Percentiles rank a stretch among this genome's conserved stretches.
Conservation (phyloP, 2,113 vertebrate species). For the Alouatta palliata region DNA sequence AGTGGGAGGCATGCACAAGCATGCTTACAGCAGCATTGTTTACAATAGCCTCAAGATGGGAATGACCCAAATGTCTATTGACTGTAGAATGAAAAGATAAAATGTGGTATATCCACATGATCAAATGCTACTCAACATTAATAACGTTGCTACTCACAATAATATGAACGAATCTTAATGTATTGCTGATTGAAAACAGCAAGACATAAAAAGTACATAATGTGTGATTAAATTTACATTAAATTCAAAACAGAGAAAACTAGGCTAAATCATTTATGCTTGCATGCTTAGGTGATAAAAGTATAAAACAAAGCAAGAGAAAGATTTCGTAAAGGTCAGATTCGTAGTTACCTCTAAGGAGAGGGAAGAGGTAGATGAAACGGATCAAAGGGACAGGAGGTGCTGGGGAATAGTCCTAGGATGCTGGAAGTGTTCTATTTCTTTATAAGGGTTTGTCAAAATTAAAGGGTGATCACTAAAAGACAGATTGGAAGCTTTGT, state of each 20-base stretch:
- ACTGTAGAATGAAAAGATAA: neutral
- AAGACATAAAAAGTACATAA: neutral
- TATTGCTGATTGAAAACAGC: neutral
- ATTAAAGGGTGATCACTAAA: neutral
- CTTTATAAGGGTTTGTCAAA: neutral
- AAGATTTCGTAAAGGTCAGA: neutral
- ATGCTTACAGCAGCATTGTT: neutral
- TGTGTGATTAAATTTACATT: neutral
- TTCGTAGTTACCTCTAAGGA: neutral
- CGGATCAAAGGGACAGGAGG: neutral
- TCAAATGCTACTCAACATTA: neutral
- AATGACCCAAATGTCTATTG: neutral
- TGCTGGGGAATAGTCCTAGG: neutral
- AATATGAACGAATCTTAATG: neutral
- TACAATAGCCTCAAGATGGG: neutral
- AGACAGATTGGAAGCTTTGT: neutral
- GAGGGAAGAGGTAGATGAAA: neutral
- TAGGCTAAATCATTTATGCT: neutral
- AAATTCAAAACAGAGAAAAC: neutral
- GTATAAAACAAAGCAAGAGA: neutral
- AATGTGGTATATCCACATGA: too few species aligned
- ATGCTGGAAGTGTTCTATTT: neutral
- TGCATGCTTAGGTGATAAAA: neutral
- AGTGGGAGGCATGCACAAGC: neutral
- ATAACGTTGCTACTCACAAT: neutral